Conservation (phyloP, 2,797 vertebrate species). For the Setipinna tenuifilis region DNA sequence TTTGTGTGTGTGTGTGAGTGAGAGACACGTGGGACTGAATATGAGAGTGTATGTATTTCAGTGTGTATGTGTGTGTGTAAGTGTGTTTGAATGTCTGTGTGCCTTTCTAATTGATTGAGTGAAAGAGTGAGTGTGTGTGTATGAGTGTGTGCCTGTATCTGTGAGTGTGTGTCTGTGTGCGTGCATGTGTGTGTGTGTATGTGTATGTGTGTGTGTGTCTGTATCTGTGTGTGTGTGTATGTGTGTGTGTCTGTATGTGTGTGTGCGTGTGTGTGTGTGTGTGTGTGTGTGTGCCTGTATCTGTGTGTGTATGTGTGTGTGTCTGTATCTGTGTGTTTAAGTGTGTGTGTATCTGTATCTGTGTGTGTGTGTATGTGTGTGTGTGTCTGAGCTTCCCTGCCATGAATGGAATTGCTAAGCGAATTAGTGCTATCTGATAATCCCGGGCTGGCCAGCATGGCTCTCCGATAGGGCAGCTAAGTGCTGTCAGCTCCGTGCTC, state of each 20-base stretch:
- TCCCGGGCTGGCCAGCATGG: neutral
- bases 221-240: neutral
- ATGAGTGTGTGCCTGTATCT: neutral
- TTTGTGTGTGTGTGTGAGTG: neutral
- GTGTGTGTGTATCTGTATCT: neutral
- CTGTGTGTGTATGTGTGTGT: neutral
- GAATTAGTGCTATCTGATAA: neutral
- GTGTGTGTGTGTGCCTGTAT: neutral
- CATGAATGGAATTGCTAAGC: constrained; percentile 15
- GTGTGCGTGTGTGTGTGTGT: too few species aligned
- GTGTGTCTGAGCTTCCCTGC: neutral
- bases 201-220: neutral
- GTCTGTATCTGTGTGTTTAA: neutral
- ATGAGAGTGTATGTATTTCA: neutral
- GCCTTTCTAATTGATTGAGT: neutral
- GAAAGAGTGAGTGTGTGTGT: neutral
- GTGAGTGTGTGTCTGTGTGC: neutral
- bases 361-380: neutral
- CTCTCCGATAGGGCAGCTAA: neutral
- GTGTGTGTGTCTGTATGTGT: too few species aligned
- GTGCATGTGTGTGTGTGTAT: neutral
- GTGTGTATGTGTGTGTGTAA: neutral
- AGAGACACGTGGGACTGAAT: neutral
- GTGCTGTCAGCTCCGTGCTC: neutral
- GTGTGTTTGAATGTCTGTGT: neutral